Base-by-base conservation (phyloP, 2,113 vertebrate genomes). In the Callorhinus ursinus region DNA sequence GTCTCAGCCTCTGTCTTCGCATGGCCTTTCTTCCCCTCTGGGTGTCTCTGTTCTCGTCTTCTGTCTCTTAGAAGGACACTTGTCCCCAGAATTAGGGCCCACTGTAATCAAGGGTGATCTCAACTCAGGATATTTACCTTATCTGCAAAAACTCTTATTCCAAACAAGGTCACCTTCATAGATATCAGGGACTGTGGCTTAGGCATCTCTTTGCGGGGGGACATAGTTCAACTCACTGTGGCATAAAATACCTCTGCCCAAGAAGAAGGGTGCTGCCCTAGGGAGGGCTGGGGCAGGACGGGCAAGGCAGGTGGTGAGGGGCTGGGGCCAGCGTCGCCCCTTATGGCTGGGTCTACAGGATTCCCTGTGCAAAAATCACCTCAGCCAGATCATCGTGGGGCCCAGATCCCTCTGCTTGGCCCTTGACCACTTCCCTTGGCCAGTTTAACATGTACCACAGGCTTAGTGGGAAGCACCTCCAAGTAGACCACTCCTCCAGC, bases 261-360 rank as follows among this genome's bases (percentile, higher is more conserved):
- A 31, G 26, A 94, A 61, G 59, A 42, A 24, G 46, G 24, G 11
- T 26, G 31, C 53, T 65, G 2, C 42, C n/a, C 8, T 16, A 19
- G 1, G 36, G 31, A 33, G 3, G 7, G 18, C 5, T 1, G 1
- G 24, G 81, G 22, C 28, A 33, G 61, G 10, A 46, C 0, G 2
- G 2, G 16, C 4, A 7, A 19, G n/a, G n/a, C 55, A n/a, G 18
- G 19, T 63, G 10, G 2, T 21, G 2, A 87, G 33, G 46, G 63
- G 8, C 22, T 55, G 67, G 7, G 3, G 31, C 28, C 10, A 33
- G 4, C 1, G 4, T 2, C 36, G 69, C 12, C 65, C 15, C 24
- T 53, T 15, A 0, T 0, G 7, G 14, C 39, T n/a, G 49, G 5
- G 11, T 42, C 63, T 51, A 0, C 26, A 53, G 33, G 28, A 31